Percentiles rank a stretch among this genome's conserved stretches.
Evolutionary conservation across 2,888 invertebrate genomes (phyloP).

Genomic region (Phaonia tiefii): DNA sequence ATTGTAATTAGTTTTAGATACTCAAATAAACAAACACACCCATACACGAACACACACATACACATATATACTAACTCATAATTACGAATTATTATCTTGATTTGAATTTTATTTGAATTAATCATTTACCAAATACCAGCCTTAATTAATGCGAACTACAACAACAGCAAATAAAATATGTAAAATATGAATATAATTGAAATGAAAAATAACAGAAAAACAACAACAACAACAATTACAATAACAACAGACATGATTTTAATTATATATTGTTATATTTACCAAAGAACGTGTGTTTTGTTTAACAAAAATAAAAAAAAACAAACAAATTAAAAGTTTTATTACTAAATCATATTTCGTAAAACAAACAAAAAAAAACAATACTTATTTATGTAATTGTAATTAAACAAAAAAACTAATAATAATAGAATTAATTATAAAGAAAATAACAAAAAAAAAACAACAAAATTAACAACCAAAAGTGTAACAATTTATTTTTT

Average conservation of each 20-base stretch:
- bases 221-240: background rate
- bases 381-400: slow-evolving; percentile 29
- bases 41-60: background rate
- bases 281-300: slow-evolving; percentile 18
- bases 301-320: background rate
- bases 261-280: slow-evolving; percentile 27
- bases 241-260: slow-evolving; percentile 15
- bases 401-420: slow-evolving; percentile 19
- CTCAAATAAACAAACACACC: background rate
- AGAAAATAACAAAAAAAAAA: slow-evolving; percentile 12
- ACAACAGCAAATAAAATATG: slow-evolving; percentile 22
- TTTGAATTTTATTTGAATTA: slow-evolving; percentile 34
- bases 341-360: background rate
- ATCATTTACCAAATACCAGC: slow-evolving; percentile 33
- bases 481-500: slow-evolving; percentile 3
- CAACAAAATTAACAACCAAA: background rate
- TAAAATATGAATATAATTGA: slow-evolving; percentile 12
- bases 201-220: slow-evolving; percentile 2
- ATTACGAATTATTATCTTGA: background rate
- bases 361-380: slow-evolving; percentile 20
- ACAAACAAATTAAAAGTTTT: background rate
- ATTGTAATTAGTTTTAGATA: too few relatives aligned
- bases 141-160: slow-evolving; percentile 27
- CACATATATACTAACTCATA: slow-evolving; percentile 10
- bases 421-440: slow-evolving; percentile 28